phyloP scores from a whole-genome alignment of 2,113 vertebrate species.

The Proterorhinus semilunaris region DNA sequence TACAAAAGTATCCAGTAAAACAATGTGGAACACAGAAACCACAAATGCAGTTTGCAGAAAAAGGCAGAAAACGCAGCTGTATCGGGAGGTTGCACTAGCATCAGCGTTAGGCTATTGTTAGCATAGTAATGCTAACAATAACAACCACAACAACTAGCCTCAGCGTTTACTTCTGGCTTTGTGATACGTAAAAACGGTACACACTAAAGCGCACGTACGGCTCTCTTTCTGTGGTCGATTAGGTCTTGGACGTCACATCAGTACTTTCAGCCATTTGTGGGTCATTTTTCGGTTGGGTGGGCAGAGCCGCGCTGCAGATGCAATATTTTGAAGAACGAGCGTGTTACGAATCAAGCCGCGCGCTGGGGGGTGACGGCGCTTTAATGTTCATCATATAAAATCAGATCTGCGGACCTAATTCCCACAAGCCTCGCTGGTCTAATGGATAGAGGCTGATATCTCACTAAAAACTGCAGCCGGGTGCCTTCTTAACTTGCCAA shows the following conservation, averaged over 20 bases:
- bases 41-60: too few species aligned
- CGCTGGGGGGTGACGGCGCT: slow-evolving; percentile 35
- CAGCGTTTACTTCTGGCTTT: too few species aligned
- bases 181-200: too few species aligned
- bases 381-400: slow-evolving; percentile 60
- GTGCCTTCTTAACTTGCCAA: slow-evolving; percentile 38
- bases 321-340: slow-evolving; percentile 37
- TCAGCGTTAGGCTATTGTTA: too few species aligned
- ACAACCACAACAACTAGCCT: too few species aligned
- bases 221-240: too few species aligned
- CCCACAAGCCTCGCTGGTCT: slow-evolving; percentile 40
- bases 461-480: slow-evolving; percentile 39
- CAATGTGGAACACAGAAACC: too few species aligned
- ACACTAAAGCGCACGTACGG: too few species aligned
- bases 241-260: not conserved
- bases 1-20: too few species aligned
- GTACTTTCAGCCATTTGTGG: slow-evolving; percentile 33
- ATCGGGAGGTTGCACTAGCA: too few species aligned
- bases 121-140: too few species aligned
- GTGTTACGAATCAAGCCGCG: slow-evolving; percentile 26
- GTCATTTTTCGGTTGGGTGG: slow-evolving; percentile 43
- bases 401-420: slow-evolving; percentile 52
- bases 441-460: slow-evolving; percentile 55
- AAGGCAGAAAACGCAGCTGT: too few species aligned
- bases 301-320: slow-evolving; percentile 30